Evolutionary conservation across 1,140 invertebrate species (phyloP), one percentile per base, ranked within the genome.

Genomic region (Pseudomyrmex flavicornis): DNA sequence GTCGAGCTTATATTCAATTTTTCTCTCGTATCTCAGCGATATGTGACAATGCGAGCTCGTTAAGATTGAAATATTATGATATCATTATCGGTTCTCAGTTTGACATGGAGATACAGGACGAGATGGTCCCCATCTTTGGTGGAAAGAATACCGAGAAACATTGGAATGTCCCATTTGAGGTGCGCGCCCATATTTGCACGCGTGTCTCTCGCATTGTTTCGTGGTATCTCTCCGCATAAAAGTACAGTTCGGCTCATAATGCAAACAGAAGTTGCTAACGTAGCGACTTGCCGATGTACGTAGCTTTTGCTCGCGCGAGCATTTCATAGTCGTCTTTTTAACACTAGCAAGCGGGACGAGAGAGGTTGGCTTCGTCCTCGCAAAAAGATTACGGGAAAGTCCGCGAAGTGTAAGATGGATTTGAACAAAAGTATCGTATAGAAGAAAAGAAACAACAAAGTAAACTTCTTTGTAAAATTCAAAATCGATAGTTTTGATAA

Each of bases 181-280:
- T 93, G 90, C 92, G 92, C 93, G 91, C 93, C 93, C 93, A 93
- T 93, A 93, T 94, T 93, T 93, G 92, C 92, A 93, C 92, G 92
- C 92, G 89, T 88, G 90, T 92, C 91, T 92, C 35, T 35, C 91
- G 91, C 92, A 93, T 93, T 93, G 92, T 93, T 93, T 92, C 92
- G 91, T 88, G 88, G 90, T 93, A 93, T 92, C 91, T 93, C 89
- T 88, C 88, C 82, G 88, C 89, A 91, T 89, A 88, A 92, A 91
- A 87, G 91, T 91, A 93, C 91, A 91, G 92, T 91, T 91, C 72
- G 79, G 75, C 70, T 86, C 87, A 85, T 91, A 88, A 91, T 88
- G 87, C 86, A 88, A 88, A 88, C 83, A 88, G 83, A 73, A 79
- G 82, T 88, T 85, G 82, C 73, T 84, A 73, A 56, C 83, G 76